Evolutionary conservation across 1,140 invertebrate genomes (phyloP), one percentile per base, ranked within the genome.

Genomic region (Oncopodura yosiiana): DNA sequence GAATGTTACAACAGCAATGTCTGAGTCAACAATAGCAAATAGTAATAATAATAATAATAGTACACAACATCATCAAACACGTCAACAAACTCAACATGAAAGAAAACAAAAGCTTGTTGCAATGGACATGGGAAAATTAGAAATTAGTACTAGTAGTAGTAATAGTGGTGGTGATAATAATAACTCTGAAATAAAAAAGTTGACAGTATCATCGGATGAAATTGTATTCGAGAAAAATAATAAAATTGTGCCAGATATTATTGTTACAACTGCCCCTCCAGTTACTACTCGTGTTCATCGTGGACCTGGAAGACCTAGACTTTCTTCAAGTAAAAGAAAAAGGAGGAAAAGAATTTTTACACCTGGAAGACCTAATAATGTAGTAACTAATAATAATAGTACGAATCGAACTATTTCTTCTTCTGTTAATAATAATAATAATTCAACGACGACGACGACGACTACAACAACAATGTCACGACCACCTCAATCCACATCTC

Each of bases 311-410:
- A n/a, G n/a, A n/a, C n/a, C n/a, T n/a, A n/a, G n/a, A n/a, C 26
- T 46, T 3, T 29, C 43, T n/a, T 29, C 48, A 29, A 52, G 38
- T 16, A 50, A 43, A 24, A 45, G 58, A 39, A 62, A 53, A 50
- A 54, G 49, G 24, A 18, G 53, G 26, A 58, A 58, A 42, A 24
- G 61, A 49, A n/a, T 58, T 3, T 62, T 62, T 19, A 59, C 56
- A 3, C 49, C 49, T 1, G 36, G 51, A 34, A 32, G 57, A 26
- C 30, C 55, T 1, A 51, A 32, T 34, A 38, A n/a, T n/a, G n/a
- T n/a, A n/a, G n/a, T n/a, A n/a, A n/a, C 29, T 14, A 34, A 34
- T 34, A 8, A 34, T 9, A 8, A 34, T 8, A 34, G n/a, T 8
- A 8, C 8, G 32, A 34, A 34, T 34, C 43, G 32, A n/a, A 6